These are phyloP conservation scores for roundworm (Caenorhabditis elegans) DNA, from an alignment of 1,140 invertebrate genomes.

Conservation along the genomic window WBcel235 BX284602.5:5479001-5479500, in stretches of 20 bases:
- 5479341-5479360: background rate
- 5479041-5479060: background rate
- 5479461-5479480: background rate
- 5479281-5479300: background rate
- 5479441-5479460: background rate
- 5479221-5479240: background rate
- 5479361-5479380: background rate
- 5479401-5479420: background rate
- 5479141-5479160: background rate
- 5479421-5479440: background rate
- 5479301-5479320: background rate
- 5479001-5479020: background rate
- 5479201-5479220: constrained; percentile 25
- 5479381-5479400: background rate
- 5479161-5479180: background rate
- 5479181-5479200: constrained; percentile 3
- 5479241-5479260: constrained; percentile 27
- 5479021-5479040: background rate
- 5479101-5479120: background rate
- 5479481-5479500: too few relatives aligned
- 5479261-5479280: background rate
- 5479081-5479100: background rate
- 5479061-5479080: background rate
- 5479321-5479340: background rate
- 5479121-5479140: background rate